Percentiles rank a stretch among this genome's conserved stretches.
These are phyloP conservation scores for Platalea minor DNA, from an alignment of 2,797 vertebrate species.

Conservation along the genomic window DNA sequence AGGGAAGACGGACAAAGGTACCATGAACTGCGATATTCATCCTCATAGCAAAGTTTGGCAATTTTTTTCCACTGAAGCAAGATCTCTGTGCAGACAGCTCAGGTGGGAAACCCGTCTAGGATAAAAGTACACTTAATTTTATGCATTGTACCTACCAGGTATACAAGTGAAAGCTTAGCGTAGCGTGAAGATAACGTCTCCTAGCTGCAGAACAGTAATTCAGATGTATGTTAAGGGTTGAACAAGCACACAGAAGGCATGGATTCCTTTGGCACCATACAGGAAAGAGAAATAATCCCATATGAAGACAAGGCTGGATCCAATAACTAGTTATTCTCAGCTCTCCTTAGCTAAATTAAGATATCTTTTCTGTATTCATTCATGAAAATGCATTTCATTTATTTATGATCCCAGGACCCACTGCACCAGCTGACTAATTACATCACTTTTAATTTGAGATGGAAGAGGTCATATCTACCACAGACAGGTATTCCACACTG, in stretches of 20 bases:
- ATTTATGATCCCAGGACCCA: not conserved
- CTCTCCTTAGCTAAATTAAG: not conserved
- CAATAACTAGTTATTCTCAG: not conserved
- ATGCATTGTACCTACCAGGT: not conserved
- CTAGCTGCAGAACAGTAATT: not conserved
- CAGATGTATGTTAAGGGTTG: not conserved
- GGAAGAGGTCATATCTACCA: not conserved
- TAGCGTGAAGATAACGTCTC: not conserved
- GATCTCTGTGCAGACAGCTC: not conserved
- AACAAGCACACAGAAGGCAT: not conserved
- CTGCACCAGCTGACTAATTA: not conserved
- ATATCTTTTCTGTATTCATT: not conserved
- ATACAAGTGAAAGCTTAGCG: not conserved
- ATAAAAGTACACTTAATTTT: not conserved
- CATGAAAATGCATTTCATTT: not conserved
- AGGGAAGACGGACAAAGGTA: not conserved
- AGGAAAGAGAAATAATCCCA: not conserved
- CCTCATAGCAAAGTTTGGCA: not conserved
- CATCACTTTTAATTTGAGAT: not conserved
- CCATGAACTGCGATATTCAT: fast-evolving
- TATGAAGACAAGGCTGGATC: not conserved
- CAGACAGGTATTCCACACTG: not conserved
- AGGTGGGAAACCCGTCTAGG: not conserved
- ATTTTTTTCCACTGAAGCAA: not conserved
- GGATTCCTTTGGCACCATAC: not conserved